Evolutionary conservation across 2,888 invertebrate genomes (phyloP), one percentile per base, ranked within the genome.

Genomic region (Sabatieria punctata): DNA sequence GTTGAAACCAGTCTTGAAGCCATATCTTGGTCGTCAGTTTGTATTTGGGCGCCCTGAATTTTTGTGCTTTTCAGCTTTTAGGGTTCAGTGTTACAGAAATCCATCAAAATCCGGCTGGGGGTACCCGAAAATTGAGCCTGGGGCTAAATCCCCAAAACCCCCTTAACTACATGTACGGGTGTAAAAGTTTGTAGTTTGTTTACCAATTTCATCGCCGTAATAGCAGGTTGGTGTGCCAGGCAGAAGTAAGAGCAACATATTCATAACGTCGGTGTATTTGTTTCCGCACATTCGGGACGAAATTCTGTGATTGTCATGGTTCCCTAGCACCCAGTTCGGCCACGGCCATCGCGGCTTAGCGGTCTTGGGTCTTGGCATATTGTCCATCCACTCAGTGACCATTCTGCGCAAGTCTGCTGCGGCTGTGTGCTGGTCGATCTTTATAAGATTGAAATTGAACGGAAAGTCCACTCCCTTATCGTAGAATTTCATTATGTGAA

Each of bases 161-260:
- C n/a, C n/a, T n/a, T n/a, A n/a, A n/a, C n/a, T n/a, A n/a, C n/a
- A n/a, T n/a, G n/a, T n/a, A n/a, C n/a, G n/a, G n/a, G n/a, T n/a
- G n/a, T n/a, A n/a, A n/a, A n/a, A n/a, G n/a, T n/a, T n/a, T n/a
- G n/a, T 38, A 38, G 11, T 21, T 21, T n/a, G 8, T 21, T 18
- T 11, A 18, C 57, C 65, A 18, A 67, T 57, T 50, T 67, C 67
- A 48, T 66, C 65, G 25, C 67, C 67, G 51, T 68, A 67, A 55
- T 67, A 66, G 15, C 57, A 56, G 45, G 59, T 53, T 1, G 65
- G 54, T 4, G 65, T 61, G 6, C 67, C 66, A 6, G 62, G 63
- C 37, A 68, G 50, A 11, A 65, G 59, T 46, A 67, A 45, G 35
- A 64, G 51, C 43, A 67, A 50, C 57, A 64, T 57, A 54, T 63